Percentiles rank a stretch among this genome's conserved stretches.
These are phyloP conservation scores for Blera fallax DNA, from an alignment of 2,888 invertebrate genomes.

Conservation along the genomic window DNA sequence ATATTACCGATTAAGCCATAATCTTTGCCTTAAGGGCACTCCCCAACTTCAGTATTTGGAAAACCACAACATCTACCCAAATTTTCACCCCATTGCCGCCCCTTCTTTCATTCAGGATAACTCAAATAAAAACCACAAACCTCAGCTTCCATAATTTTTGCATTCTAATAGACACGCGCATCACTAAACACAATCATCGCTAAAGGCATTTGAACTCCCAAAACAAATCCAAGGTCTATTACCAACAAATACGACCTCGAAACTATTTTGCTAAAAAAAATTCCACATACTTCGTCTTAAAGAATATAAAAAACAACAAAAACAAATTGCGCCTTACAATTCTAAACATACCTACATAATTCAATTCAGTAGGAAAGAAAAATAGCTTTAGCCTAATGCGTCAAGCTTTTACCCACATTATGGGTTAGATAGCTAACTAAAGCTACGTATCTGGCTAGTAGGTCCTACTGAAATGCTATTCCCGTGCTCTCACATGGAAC, in stretches of 20 bases:
- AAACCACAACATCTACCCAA: too few species aligned
- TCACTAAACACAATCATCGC: neutral
- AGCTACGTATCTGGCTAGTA: too few species aligned
- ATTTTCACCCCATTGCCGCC: too few species aligned
- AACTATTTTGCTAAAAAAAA: slow-evolving; percentile 11
- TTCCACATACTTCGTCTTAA: neutral
- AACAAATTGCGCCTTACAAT: slow-evolving; percentile 30
- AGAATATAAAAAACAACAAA: neutral
- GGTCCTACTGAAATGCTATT: neutral
- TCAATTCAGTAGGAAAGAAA: neutral
- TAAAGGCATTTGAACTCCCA: slow-evolving; percentile 2
- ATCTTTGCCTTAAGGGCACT: too few species aligned
- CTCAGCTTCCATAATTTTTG: neutral
- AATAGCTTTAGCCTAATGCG: neutral
- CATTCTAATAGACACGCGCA: slow-evolving; percentile 7
- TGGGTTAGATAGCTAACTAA: too few species aligned
- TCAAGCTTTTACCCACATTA: neutral
- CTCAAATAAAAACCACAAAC: neutral
- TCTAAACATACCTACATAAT: neutral
- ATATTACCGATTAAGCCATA: too few species aligned
- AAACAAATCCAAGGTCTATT: slow-evolving; percentile 19
- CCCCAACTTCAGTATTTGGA: too few species aligned
- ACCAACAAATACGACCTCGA: neutral
- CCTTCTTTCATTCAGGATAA: too few species aligned
- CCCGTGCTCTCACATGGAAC: neutral